Percentiles rank a stretch among this genome's conserved stretches.
Evolutionary conservation across 1,140 invertebrate species (phyloP).

Genomic region (Nephila pilipes): DNA sequence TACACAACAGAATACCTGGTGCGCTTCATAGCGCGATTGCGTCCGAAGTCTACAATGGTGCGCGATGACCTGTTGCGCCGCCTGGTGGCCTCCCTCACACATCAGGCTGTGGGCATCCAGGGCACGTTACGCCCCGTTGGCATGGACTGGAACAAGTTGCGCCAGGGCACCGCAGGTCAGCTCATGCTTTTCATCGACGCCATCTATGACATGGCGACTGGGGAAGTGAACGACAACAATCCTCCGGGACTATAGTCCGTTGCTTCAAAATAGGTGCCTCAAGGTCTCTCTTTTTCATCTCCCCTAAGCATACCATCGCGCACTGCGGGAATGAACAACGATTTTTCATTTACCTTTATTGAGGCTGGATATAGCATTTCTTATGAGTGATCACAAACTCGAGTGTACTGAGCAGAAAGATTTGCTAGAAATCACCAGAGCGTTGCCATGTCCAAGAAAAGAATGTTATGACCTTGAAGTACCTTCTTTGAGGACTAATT

Average conservation of each 20-base stretch:
- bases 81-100: constrained; percentile 85
- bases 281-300: no score
- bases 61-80: constrained; percentile 84
- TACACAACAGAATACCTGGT: constrained; percentile 88
- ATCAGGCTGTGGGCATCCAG: constrained; percentile 85
- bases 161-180: constrained; percentile 83
- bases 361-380: no score
- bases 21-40: constrained; percentile 86
- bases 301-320: no score
- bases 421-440: no score
- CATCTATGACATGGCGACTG: constrained; percentile 72
- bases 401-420: no score
- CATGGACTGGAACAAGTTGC: constrained; percentile 81
- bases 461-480: no score
- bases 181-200: constrained; percentile 82
- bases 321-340: no score
- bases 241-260: not conserved
- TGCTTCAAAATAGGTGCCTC: no score
- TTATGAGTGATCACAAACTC: no score
- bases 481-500: no score
- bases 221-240: constrained; percentile 1
- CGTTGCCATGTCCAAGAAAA: no score
- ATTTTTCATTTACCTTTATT: no score
- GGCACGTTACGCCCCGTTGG: constrained; percentile 80
- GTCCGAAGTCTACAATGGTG: constrained; percentile 81